phyloP scores from a whole-genome alignment of 2,888 invertebrate genomes.

The Eledone cirrhosa region DNA sequence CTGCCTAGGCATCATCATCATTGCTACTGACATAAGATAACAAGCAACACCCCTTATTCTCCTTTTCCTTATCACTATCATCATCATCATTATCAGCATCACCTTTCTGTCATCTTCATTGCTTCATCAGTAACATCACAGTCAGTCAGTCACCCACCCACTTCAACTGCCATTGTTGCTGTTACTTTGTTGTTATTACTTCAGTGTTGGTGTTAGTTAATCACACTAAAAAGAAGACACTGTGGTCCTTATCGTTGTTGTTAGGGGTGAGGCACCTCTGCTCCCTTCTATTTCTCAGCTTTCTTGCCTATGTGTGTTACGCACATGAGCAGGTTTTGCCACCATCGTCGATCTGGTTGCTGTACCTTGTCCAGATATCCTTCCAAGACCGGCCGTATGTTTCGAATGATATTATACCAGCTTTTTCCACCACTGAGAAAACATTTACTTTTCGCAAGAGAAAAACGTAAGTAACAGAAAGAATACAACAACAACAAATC shows the following conservation, averaged over 20 bases:
- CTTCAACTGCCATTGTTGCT: not conserved
- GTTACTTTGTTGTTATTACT: not conserved
- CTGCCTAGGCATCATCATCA: not conserved
- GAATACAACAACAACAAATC: not conserved
- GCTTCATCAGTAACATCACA: not conserved
- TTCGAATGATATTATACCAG: slow-evolving; percentile 60
- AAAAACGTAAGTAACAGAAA: slow-evolving; percentile 49
- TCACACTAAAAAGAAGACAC: not conserved
- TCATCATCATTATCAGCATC: not conserved
- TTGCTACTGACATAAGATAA: not conserved
- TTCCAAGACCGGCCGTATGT: slow-evolving; percentile 52
- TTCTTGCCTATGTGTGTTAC: slow-evolving; percentile 24
- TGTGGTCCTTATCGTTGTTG: too few species aligned
- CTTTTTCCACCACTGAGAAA: slow-evolving; percentile 58
- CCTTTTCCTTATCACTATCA: not conserved
- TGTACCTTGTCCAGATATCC: slow-evolving; percentile 37
- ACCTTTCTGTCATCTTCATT: not conserved
- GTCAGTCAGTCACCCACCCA: not conserved
- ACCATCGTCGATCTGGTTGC: slow-evolving; percentile 27
- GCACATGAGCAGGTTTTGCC: slow-evolving; percentile 23
- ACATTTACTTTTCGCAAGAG: slow-evolving; percentile 53
- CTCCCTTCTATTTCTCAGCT: slow-evolving; percentile 25
- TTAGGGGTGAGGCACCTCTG: slow-evolving; percentile 3
- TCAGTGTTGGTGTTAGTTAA: too few species aligned
- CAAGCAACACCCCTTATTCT: too few species aligned